A percentile compares a stretch with the other conserved stretches of the same genome.
Evolutionary conservation across 2,797 vertebrate species (phyloP).

Genomic region (Luscinia megarhynchos): DNA sequence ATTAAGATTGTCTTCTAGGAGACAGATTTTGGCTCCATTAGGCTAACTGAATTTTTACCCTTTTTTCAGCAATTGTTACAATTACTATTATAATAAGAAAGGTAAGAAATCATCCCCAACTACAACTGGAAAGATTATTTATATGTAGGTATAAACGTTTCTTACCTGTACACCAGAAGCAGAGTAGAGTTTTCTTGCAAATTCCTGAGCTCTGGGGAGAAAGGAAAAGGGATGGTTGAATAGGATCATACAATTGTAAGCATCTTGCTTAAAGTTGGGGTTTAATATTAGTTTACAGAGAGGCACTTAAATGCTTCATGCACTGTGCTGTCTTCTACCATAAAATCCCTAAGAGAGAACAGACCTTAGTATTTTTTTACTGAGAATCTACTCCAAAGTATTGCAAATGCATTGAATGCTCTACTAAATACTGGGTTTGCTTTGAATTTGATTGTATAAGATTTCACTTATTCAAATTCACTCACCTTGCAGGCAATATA

Average conservation of each 20-base stretch:
- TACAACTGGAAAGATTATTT: neutral
- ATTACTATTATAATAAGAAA: neutral
- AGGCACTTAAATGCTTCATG: neutral
- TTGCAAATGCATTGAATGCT: neutral
- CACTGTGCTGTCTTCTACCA: neutral
- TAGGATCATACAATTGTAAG: neutral
- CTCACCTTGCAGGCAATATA: neutral
- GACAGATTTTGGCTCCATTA: neutral
- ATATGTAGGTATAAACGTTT: neutral
- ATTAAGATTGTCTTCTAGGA: neutral
- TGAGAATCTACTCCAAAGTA: neutral
- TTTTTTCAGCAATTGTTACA: neutral
- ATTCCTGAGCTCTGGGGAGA: neutral
- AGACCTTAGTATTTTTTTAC: neutral
- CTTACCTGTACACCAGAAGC: neutral
- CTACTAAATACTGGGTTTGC: neutral
- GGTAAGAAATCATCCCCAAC: neutral
- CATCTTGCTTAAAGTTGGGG: neutral
- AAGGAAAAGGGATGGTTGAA: neutral
- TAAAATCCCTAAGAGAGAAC: neutral
- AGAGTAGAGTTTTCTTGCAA: neutral
- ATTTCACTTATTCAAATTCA: neutral
- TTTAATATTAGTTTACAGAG: neutral
- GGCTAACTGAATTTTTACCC: neutral
- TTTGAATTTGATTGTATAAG: neutral